These are phyloP conservation scores for Mormyrus hasselquistii DNA, from an alignment of 2,797 vertebrate genomes.

Conservation along the genomic window DNA sequence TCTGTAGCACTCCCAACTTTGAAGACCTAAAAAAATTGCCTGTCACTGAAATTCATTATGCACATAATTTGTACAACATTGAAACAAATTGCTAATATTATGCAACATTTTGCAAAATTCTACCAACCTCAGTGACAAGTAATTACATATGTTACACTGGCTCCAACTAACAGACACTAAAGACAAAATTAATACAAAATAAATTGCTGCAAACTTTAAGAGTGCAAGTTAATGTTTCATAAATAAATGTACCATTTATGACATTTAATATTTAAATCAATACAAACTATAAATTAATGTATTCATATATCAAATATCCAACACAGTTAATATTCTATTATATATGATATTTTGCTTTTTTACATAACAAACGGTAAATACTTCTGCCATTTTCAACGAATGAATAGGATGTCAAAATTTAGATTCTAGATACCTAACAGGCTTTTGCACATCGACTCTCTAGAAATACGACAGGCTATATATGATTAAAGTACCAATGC, in stretches of 20 bases:
- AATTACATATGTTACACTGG: background rate
- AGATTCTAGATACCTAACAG: background rate
- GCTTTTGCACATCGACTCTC: background rate
- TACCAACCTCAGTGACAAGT: background rate
- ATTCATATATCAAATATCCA: background rate
- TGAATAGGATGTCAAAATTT: background rate
- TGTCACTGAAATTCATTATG: background rate
- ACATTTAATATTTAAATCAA: background rate
- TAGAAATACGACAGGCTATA: background rate
- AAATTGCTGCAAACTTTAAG: background rate
- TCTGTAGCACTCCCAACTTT: background rate
- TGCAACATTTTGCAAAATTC: background rate
- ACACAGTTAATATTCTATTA: background rate
- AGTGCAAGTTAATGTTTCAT: background rate
- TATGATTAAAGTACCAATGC: background rate
- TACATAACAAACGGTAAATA: background rate
- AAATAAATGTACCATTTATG: background rate
- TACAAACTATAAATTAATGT: background rate
- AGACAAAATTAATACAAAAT: background rate
- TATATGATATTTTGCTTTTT: background rate
- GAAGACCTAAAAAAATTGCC: background rate
- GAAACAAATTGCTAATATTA: background rate
- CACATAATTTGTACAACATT: background rate
- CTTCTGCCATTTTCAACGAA: background rate
- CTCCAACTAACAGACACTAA: background rate